Percentiles rank a stretch among this genome's conserved stretches.
phyloP scores from a whole-genome alignment of 2,113 vertebrate genomes.

The Strix uralensis region DNA sequence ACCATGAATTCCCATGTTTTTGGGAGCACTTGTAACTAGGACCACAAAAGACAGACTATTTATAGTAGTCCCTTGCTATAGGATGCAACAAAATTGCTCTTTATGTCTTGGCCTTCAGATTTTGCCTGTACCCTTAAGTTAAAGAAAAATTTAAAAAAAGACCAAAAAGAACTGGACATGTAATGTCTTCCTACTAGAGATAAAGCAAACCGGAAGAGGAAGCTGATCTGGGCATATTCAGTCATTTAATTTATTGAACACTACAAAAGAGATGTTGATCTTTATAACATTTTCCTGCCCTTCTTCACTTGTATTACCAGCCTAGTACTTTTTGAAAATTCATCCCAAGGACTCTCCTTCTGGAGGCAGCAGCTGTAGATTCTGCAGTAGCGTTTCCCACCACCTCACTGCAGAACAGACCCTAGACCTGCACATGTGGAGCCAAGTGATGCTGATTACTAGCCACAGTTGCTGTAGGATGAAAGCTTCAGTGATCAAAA shows the following conservation, averaged over 20 bases:
- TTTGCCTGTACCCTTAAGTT: background rate
- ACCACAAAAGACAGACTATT: background rate
- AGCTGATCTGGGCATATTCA: background rate
- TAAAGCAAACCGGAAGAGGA: background rate
- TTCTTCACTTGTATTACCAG: background rate
- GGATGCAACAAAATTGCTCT: background rate
- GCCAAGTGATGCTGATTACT: background rate
- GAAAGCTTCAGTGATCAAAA: background rate
- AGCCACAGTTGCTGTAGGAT: background rate
- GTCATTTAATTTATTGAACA: background rate
- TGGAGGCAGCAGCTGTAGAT: background rate
- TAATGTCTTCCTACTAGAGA: background rate
- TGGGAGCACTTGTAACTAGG: background rate
- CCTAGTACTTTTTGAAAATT: background rate
- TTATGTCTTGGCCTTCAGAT: background rate
- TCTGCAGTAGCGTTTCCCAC: background rate
- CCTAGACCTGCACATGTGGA: background rate
- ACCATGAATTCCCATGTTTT: background rate
- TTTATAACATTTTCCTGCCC: background rate
- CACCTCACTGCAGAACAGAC: background rate
- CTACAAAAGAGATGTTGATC: background rate
- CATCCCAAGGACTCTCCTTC: background rate
- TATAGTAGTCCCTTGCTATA: background rate
- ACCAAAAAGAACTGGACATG: background rate
- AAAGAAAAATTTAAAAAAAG: background rate